A percentile compares a stretch with the other conserved stretches of the same genome.
Evolutionary conservation across 35 echinoderm and acorn worm species (phyloP).

Genomic region (Antedon bifida): DNA sequence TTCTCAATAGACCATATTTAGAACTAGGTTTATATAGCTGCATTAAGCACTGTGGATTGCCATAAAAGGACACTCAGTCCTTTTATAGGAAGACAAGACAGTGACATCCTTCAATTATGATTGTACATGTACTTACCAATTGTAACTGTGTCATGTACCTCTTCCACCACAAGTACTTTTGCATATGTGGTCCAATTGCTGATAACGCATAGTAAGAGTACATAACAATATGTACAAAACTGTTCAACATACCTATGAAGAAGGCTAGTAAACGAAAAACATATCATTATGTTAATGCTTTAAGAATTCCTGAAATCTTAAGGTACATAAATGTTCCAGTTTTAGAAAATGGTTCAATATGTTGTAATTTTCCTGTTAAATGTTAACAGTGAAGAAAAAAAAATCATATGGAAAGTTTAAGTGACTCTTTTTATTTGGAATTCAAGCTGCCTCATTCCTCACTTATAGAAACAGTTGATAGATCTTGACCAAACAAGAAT

Average conservation of each 20-base stretch:
- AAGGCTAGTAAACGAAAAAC: slow-evolving; percentile 45
- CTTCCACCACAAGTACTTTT: slow-evolving; percentile 85
- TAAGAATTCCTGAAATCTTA: too few species aligned
- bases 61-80: not conserved
- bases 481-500: too few species aligned
- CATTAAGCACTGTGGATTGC: not conserved
- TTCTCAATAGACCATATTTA: not conserved
- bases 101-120: not conserved
- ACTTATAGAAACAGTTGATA: too few species aligned
- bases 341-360: not conserved
- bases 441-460: too few species aligned
- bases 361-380: not conserved
- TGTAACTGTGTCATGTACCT: slow-evolving; percentile 74
- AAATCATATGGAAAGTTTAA: too few species aligned
- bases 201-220: slow-evolving; percentile 71
- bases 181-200: slow-evolving; percentile 64
- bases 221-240: slow-evolving; percentile 76
- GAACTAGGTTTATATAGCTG: too few species aligned
- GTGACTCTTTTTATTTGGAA: too few species aligned
- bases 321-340: not conserved
- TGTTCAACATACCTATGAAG: slow-evolving; percentile 62
- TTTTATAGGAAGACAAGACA: not conserved
- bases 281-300: not conserved
- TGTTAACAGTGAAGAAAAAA: not conserved
- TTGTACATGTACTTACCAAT: slow-evolving; percentile 33